Evolutionary conservation across 1,140 invertebrate genomes (phyloP), one percentile per base, ranked within the genome.

Genomic region (Drosophila sechellia): DNA sequence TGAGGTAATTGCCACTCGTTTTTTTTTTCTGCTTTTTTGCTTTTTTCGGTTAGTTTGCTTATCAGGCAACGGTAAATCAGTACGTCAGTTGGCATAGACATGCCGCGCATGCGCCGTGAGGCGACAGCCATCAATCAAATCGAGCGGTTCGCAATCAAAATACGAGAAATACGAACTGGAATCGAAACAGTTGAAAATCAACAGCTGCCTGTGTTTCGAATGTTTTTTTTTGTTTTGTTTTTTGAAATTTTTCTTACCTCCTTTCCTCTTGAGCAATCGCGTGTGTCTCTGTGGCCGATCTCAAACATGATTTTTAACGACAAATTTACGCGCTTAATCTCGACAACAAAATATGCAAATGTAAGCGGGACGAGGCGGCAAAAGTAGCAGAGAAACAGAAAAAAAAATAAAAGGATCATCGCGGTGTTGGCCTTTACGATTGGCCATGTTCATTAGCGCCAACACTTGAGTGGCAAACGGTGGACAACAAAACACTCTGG

Each of bases 91-190:
- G 69, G 71, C 58, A 71, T 87, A 81, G 79, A 86, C 70, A 86
- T 86, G 79, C 83, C 70, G 65, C 64, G 79, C 81, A 86, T 87
- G 81, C 79, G 83, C 79, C 81, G 70, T 69, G 78, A 83, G 83
- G 84, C 79, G 84, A 89, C 84, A 89, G 84, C 79, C 84, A 87
- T 87, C 79, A 87, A 89, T 87, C 84, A 87, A 87, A 89, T 89
- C 77, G 81, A 87, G 80, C 46, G 74, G 56, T 57, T 43, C 55
- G 76, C 72, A 87, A 87, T 83, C 75, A 86, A 83, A 87, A 61
- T 58, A 56, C 58, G 49, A 78, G 48, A 65, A 56, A 46, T 22
- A 22, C 45, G 74, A 48, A 77, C 52, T 50, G 43, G 42, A 34
- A 37, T 11, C 56, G 39, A 68, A 64, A 73, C 72, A 73, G 73